Conservation (phyloP, 2,888 invertebrate species). For the Papilio elwesi region DNA sequence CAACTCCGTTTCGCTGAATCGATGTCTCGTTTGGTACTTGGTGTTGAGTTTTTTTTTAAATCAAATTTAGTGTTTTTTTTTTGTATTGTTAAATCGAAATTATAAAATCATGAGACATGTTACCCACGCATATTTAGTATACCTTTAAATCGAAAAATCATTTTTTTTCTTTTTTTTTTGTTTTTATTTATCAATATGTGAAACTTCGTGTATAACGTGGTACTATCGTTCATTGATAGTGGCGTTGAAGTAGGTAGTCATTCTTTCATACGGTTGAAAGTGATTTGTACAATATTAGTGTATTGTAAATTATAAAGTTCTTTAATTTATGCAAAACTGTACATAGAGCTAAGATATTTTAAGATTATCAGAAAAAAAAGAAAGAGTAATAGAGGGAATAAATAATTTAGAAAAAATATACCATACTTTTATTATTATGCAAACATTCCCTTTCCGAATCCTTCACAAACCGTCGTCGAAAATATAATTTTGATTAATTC, state of each 20-base stretch:
- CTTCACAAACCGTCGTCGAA: too few species aligned
- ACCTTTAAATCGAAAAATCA: slow-evolving; percentile 51
- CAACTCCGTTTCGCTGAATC: slow-evolving; percentile 67
- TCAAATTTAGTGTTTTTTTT: slow-evolving; percentile 60
- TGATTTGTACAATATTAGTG: slow-evolving; percentile 80
- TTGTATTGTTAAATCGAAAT: slow-evolving; percentile 55
- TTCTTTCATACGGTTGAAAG: slow-evolving; percentile 73
- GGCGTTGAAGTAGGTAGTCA: slow-evolving; percentile 62
- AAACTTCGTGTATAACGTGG: slow-evolving; percentile 48
- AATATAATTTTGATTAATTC: not conserved
- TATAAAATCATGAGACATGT: slow-evolving; percentile 65
- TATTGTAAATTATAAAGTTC: slow-evolving; percentile 77
- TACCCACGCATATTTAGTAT: slow-evolving; percentile 63
- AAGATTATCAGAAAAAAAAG: slow-evolving; percentile 76
- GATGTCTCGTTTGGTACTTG: slow-evolving; percentile 77
- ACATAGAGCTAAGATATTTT: slow-evolving; percentile 80
- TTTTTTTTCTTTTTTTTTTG: slow-evolving; percentile 52
- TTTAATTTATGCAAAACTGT: slow-evolving; percentile 83
- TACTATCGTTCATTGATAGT: slow-evolving; percentile 53
- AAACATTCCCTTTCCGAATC: not conserved
- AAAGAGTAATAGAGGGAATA: slow-evolving; percentile 81
- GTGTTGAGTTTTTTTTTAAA: slow-evolving; percentile 68
- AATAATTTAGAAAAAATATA: slow-evolving; percentile 69
- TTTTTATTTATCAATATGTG: slow-evolving; percentile 50
- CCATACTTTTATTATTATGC: slow-evolving; percentile 58